A percentile compares a stretch with the other conserved stretches of the same genome.
phyloP scores from a whole-genome alignment of 2,888 invertebrate genomes.

The Drosophila robusta region DNA sequence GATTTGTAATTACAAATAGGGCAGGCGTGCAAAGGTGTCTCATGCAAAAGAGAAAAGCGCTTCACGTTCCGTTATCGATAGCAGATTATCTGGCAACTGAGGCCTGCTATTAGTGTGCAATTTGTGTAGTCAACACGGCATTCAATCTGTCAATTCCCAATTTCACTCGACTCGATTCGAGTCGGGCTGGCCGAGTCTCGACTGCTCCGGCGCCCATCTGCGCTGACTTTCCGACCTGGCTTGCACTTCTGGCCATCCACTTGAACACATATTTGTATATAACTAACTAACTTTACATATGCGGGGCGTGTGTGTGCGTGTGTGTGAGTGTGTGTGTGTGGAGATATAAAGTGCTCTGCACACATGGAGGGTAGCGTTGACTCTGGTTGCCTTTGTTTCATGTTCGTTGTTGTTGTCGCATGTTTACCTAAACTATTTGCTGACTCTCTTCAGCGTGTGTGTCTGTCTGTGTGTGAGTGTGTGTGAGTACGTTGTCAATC shows the following conservation, averaged over 20 bases:
- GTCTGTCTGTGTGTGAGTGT: constrained; percentile 14
- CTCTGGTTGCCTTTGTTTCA: constrained; percentile 51
- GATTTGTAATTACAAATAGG: no score
- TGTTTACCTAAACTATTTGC: constrained; percentile 74
- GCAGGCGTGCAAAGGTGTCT: no score
- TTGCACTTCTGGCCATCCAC: constrained; percentile 42
- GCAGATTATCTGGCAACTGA: constrained; percentile 31
- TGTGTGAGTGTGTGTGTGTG: constrained; percentile 11
- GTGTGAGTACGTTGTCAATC: constrained; percentile 12
- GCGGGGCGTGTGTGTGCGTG: constrained; percentile 3
- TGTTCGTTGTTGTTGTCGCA: constrained; percentile 30
- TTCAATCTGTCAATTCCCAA: constrained; percentile 47
- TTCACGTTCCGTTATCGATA: constrained; percentile 30
- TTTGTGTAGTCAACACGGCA: constrained; percentile 31
- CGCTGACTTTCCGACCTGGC: constrained; percentile 19
- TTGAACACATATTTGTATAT: constrained; percentile 73
- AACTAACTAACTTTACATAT: constrained; percentile 62
- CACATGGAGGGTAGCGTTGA: constrained; percentile 57
- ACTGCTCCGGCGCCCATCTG: not conserved
- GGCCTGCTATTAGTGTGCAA: constrained; percentile 36
- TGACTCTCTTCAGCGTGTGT: constrained; percentile 23
- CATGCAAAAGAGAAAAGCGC: constrained; percentile 1
- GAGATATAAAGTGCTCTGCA: constrained; percentile 60
- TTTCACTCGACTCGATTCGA: constrained; percentile 14
- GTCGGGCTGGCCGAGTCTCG: not conserved